A percentile compares a stretch with the other conserved stretches of the same genome.
phyloP scores from a whole-genome alignment of 1,140 invertebrate genomes.

The Rhyacophila brunnea region DNA sequence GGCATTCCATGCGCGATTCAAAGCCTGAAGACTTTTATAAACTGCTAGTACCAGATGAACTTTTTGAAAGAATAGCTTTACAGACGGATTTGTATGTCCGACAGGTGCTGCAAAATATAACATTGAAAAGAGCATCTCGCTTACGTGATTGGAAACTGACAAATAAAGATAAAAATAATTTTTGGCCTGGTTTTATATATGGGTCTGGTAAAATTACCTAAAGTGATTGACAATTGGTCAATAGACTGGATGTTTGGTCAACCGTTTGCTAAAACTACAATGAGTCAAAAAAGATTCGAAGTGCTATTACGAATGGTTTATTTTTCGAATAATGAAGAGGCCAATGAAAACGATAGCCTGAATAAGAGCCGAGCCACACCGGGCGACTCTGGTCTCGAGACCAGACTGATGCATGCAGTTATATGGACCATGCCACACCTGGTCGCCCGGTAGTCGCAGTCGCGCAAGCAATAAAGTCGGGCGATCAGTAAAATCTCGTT shows the following conservation, averaged over 20 bases:
- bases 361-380: too few species aligned
- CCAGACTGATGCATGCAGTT: too few species aligned
- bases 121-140: background rate
- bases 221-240: background rate
- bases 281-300: constrained; percentile 31
- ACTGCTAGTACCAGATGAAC: background rate
- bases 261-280: background rate
- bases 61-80: background rate
- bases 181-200: constrained; percentile 1
- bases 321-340: constrained; percentile 31
- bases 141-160: constrained; percentile 1
- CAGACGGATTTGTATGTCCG: background rate
- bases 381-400: too few species aligned
- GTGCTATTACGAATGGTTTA: constrained; percentile 28
- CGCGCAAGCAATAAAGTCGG: too few species aligned
- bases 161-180: background rate
- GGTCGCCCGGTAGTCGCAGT: too few species aligned
- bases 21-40: constrained; percentile 3
- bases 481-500: too few species aligned
- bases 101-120: background rate
- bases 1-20: background rate
- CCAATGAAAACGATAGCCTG: constrained; percentile 20
- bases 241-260: background rate
- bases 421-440: too few species aligned
- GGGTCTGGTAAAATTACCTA: constrained; percentile 5